Evolutionary conservation across 1,140 invertebrate genomes (phyloP), one percentile per base, ranked within the genome.

Genomic region (Megathymus violae): DNA sequence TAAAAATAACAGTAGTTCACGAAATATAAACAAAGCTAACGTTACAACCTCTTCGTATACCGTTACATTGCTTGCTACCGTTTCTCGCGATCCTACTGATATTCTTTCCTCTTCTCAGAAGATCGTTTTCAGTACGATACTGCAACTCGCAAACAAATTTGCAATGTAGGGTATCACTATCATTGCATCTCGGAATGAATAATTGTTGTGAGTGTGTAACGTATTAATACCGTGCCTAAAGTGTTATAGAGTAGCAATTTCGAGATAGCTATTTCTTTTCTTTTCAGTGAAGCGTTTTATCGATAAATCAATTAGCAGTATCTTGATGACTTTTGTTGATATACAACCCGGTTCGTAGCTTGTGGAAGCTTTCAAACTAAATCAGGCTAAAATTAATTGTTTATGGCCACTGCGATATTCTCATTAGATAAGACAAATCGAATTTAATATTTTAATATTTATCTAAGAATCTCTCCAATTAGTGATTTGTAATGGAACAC

Each of bases 21-120:
- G 50, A 78, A 80, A 80, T 78, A 82, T 81, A 86, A 83, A 79
- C 78, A 84, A 78, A 74, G 62, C 75, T 72, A 68, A 65, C 61
- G 17, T 66, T 64, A 17, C 58, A 44, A 43, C 50, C 66, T 71
- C 58, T 47, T 66, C 58, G 67, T 48, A 69, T 76, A 74, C 73
- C 64, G 74, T 81, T 82, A 80, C 36, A 62, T 64, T 69, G 62
- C 50, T 64, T 46, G 78, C 79, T 80, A 78, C 83, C 64, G 79
- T 81, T 80, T 78, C 81, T 73, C 54, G 71, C 60, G 67, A 85
- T 78, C 44, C 43, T 47, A 47, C 25, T 10, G 56, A 59, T 59
- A 59, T 46, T 58, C 38, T 27, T 43, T 59, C 16, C 1, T 59
- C 38, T 71, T 74, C 56, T 52, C 43, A 54, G 65, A 66, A 69